Evolutionary conservation across 2,113 vertebrate genomes (phyloP).

Genomic region (Oncorhynchus kisutch): DNA sequence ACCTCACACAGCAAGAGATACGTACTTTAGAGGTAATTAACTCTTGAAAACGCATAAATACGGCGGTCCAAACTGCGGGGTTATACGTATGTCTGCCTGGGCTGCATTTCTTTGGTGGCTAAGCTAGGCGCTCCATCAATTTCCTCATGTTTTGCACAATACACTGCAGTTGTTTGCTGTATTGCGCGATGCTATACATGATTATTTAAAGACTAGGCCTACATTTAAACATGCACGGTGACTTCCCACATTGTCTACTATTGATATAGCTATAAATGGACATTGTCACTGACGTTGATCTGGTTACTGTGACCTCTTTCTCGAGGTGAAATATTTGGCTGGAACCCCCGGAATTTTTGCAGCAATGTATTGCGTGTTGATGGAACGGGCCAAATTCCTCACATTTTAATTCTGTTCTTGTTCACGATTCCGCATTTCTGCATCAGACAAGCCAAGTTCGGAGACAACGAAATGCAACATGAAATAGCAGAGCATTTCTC

Average conservation of each 20-base stretch:
- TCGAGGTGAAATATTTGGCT: constrained; percentile 45
- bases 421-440: constrained; percentile 5
- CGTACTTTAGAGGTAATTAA: constrained; percentile 89
- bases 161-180: constrained; percentile 21
- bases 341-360: constrained; percentile 38
- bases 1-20: constrained; percentile 96
- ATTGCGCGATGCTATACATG: constrained; percentile 9
- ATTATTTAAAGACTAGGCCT: background rate
- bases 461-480: background rate
- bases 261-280: constrained; percentile 13
- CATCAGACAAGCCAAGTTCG: background rate
- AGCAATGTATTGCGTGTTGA: constrained; percentile 37
- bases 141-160: constrained; percentile 36
- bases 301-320: constrained; percentile 50
- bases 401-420: constrained; percentile 12
- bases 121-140: constrained; percentile 33
- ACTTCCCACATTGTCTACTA: background rate
- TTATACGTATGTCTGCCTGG: constrained; percentile 61
- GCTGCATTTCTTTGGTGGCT: constrained; percentile 34
- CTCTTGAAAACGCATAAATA: constrained; percentile 13
- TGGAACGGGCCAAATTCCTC: constrained; percentile 36
- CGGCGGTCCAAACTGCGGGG: constrained; percentile 61
- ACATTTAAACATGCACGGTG: background rate
- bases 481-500: background rate
- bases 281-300: constrained; percentile 10